Evolutionary conservation across 2,113 vertebrate species (phyloP).

Genomic region (Oplegnathus fasciatus): DNA sequence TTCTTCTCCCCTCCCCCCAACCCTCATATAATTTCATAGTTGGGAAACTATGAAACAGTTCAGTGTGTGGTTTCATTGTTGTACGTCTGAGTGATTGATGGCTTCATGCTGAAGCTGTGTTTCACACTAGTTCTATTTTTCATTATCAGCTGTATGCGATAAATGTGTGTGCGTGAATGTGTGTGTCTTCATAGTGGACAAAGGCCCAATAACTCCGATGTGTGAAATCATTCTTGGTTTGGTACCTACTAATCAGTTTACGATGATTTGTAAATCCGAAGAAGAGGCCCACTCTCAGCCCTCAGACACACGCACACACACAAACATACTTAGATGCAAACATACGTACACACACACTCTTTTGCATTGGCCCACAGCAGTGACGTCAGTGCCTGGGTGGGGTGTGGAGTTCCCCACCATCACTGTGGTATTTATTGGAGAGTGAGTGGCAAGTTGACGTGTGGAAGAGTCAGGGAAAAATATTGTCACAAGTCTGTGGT

Average conservation of each 20-base stretch:
- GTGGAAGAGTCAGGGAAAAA: constrained; percentile 63
- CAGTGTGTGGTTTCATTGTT: constrained; percentile 77
- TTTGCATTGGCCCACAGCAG: constrained; percentile 22
- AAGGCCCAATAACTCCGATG: constrained; percentile 56
- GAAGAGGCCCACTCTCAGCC: constrained; percentile 50
- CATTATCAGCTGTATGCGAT: constrained; percentile 85
- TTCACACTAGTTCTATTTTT: constrained; percentile 85
- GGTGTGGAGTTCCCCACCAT: constrained; percentile 74
- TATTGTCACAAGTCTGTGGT: constrained; percentile 65
- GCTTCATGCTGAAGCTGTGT: constrained; percentile 85
- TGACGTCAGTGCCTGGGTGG: constrained; percentile 61
- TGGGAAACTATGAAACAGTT: constrained; percentile 71
- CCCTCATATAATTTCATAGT: constrained; percentile 66
- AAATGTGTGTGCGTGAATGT: constrained; percentile 46
- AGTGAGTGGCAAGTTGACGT: constrained; percentile 70
- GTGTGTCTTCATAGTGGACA: constrained; percentile 64
- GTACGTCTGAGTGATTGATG: constrained; percentile 86
- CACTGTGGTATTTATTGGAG: constrained; percentile 76
- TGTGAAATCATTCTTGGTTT: constrained; percentile 71
- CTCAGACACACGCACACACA: constrained; percentile 5
- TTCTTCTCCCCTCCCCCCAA: neutral
- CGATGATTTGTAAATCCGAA: constrained; percentile 74
- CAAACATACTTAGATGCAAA: constrained; percentile 6
- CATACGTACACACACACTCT: neutral
- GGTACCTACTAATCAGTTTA: constrained; percentile 67